Conservation (phyloP, 2,113 vertebrate genomes). For the Eublepharis macularius region DNA sequence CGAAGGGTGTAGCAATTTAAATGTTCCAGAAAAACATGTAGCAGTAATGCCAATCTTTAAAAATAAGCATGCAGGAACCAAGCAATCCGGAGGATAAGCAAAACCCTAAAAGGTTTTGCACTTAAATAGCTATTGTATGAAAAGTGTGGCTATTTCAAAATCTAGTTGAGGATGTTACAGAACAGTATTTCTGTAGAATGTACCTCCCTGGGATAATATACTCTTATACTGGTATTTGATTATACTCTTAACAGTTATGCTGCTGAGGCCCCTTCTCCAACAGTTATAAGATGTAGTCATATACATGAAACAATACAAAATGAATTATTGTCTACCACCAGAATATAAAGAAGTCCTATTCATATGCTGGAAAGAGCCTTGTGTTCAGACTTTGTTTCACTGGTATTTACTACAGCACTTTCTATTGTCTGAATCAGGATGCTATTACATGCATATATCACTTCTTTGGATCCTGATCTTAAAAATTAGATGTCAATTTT, state of each 20-base stretch:
- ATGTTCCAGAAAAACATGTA: no score
- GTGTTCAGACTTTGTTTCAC: not conserved
- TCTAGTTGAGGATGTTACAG: not conserved
- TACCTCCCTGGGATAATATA: slow-evolving; percentile 11
- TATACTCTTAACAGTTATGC: slow-evolving; percentile 8
- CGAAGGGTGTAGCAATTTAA: no score
- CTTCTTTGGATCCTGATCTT: not conserved
- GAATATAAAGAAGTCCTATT: slow-evolving; percentile 11
- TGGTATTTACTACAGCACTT: not conserved
- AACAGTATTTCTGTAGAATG: slow-evolving; percentile 2
- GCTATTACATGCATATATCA: not conserved
- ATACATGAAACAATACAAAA: not conserved
- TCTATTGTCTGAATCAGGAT: not conserved
- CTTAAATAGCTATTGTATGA: not conserved
- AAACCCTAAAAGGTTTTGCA: not conserved
- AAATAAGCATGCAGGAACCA: no score
- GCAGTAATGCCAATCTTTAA: no score
- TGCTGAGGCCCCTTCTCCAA: no score
- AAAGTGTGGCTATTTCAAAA: not conserved
- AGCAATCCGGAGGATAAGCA: no score
- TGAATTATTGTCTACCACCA: no score
- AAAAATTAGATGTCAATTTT: not conserved
- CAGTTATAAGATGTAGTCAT: not conserved
- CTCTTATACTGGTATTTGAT: not conserved
- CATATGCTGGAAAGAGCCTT: not conserved